Evolutionary conservation across 2,797 vertebrate genomes (phyloP).

Genomic region (Melanotaenia nigrans): DNA sequence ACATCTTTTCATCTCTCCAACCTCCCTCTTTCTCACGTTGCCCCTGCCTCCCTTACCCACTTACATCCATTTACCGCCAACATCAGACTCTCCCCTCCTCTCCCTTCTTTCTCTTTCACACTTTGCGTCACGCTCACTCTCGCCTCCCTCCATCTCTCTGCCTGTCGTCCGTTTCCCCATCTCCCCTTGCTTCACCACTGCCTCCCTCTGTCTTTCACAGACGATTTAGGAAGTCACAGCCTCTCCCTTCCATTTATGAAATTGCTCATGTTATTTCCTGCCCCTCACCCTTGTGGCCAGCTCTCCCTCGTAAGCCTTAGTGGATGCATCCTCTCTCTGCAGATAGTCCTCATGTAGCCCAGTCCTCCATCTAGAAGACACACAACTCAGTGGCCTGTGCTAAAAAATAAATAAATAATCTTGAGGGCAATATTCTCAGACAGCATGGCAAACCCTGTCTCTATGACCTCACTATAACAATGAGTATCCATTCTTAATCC

Average conservation of each 20-base stretch:
- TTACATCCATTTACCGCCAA: slow-evolving; percentile 76
- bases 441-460: slow-evolving; percentile 60
- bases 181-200: slow-evolving; percentile 38
- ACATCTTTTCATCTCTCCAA: slow-evolving; percentile 77
- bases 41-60: slow-evolving; percentile 69
- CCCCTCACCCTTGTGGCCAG: slow-evolving; percentile 41
- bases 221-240: slow-evolving; percentile 82
- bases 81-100: slow-evolving; percentile 46
- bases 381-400: slow-evolving; percentile 53
- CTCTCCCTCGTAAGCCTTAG: slow-evolving; percentile 66
- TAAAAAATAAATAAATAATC: slow-evolving; percentile 46
- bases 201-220: slow-evolving; percentile 79
- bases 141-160: slow-evolving; percentile 64
- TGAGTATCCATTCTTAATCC: slow-evolving; percentile 64
- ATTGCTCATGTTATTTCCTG: slow-evolving; percentile 81
- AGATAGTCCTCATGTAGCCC: slow-evolving; percentile 47
- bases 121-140: slow-evolving; percentile 68
- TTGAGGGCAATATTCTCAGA: slow-evolving; percentile 70
- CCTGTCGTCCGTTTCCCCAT: slow-evolving; percentile 56
- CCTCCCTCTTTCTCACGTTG: slow-evolving; percentile 74
- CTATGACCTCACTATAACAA: slow-evolving; percentile 48
- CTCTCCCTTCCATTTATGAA: slow-evolving; percentile 83
- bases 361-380: slow-evolving; percentile 54
- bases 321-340: slow-evolving; percentile 57
- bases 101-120: slow-evolving; percentile 69